Evolutionary conservation across 1,140 invertebrate species (phyloP).

Genomic region (Colletes latitarsis): DNA sequence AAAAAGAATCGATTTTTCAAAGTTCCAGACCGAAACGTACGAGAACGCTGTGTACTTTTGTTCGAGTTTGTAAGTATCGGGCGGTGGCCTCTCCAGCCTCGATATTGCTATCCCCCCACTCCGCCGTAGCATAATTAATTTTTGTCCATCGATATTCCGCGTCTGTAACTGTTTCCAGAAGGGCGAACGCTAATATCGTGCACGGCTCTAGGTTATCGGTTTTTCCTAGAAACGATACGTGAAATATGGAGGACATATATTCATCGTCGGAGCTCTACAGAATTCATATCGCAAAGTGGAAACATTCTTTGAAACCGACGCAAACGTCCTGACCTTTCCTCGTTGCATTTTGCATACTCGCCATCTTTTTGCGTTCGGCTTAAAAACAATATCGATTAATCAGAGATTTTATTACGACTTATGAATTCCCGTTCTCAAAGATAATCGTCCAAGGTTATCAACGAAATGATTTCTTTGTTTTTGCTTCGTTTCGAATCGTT

Average conservation of each 20-base stretch:
- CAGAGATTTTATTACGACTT: too few relatives aligned
- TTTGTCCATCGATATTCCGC: conserved; percentile 47
- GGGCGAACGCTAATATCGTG: conserved; percentile 31
- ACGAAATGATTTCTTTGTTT: too few relatives aligned
- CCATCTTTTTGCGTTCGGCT: too few relatives aligned
- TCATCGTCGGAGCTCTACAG: too few relatives aligned
- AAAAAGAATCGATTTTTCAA: neutral
- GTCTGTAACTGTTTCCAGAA: conserved; percentile 26
- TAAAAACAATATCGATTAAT: neutral
- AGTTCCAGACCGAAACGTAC: neutral
- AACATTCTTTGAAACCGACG: neutral
- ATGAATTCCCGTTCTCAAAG: too few relatives aligned
- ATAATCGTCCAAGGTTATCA: too few relatives aligned
- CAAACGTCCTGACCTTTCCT: neutral
- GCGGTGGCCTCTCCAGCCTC: neutral
- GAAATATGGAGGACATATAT: conserved; percentile 20
- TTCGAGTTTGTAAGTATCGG: conserved; percentile 31
- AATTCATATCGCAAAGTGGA: neutral
- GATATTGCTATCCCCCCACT: conserved; percentile 22
- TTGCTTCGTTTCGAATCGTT: too few relatives aligned
- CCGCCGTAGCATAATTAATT: conserved; percentile 47
- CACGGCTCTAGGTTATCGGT: conserved; percentile 26
- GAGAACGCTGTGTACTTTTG: neutral
- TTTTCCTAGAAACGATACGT: conserved; percentile 28
- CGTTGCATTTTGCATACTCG: too few relatives aligned